These are phyloP conservation scores for Entosphenus tridentatus DNA, from an alignment of 2,113 vertebrate genomes.

Conservation along the genomic window DNA sequence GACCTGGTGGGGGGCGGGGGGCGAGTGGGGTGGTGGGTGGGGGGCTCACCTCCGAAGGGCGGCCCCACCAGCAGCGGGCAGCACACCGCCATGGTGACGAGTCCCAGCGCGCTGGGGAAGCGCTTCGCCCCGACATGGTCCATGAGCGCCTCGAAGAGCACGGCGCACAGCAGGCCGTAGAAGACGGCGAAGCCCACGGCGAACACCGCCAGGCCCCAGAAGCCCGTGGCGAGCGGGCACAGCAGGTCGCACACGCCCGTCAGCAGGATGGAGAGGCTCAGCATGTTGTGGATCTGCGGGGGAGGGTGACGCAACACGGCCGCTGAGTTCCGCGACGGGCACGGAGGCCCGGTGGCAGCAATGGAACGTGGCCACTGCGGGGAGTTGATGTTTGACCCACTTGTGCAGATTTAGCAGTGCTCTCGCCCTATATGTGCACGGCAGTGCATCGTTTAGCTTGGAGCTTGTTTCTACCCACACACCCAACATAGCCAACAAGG, in stretches of 20 bases:
- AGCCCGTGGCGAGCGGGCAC: slow-evolving; percentile 29
- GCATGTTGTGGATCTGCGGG: slow-evolving; percentile 30
- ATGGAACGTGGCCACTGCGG: too few species aligned
- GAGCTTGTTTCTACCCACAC: too few species aligned
- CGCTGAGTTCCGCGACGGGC: too few species aligned
- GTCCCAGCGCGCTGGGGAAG: slow-evolving; percentile 33
- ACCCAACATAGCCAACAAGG: too few species aligned
- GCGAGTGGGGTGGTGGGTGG: too few species aligned
- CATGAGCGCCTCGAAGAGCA: slow-evolving; percentile 48
- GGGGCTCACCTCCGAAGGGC: slow-evolving; percentile 37
- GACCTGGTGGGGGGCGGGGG: too few species aligned
- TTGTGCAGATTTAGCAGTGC: too few species aligned
- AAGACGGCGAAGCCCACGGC: slow-evolving; percentile 26
- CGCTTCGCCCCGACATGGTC: slow-evolving; percentile 31
- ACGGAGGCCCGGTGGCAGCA: too few species aligned
- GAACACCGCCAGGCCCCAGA: slow-evolving; percentile 21
- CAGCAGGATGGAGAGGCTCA: slow-evolving; percentile 36
- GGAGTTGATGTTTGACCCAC: too few species aligned
- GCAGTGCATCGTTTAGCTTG: too few species aligned
- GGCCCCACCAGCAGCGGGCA: slow-evolving; percentile 37
- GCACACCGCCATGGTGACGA: slow-evolving; percentile 41
- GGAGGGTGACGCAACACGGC: too few species aligned
- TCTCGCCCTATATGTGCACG: too few species aligned
- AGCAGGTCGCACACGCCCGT: slow-evolving; percentile 34
- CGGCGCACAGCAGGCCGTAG: slow-evolving; percentile 37